These are phyloP conservation scores for Drosophila virilis DNA, from an alignment of 1,140 invertebrate species.

Conservation along the genomic window DNA sequence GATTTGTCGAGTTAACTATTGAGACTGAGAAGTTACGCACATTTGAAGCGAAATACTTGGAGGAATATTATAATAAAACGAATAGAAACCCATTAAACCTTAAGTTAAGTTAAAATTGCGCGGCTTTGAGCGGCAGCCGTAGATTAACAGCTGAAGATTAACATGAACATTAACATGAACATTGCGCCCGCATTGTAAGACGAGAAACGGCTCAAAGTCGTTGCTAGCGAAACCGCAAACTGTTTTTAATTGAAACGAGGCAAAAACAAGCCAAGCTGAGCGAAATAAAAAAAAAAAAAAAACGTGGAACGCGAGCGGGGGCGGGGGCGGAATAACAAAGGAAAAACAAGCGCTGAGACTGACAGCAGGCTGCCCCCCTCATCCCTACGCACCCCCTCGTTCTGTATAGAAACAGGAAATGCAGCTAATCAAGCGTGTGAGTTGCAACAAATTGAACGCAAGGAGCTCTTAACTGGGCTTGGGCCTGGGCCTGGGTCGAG, in stretches of 20 bases:
- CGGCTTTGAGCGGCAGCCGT: background rate
- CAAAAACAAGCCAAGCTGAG: constrained; percentile 2
- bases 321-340: background rate
- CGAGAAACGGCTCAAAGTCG: constrained; percentile 76
- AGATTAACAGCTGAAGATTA: constrained; percentile 7
- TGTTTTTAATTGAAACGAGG: constrained; percentile 72
- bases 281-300: background rate
- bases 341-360: background rate
- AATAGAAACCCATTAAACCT: no score
- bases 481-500: background rate
- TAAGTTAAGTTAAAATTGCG: background rate
- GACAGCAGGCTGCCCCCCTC: background rate
- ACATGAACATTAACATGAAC: constrained; percentile 12
- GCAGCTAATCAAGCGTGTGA: constrained; percentile 76
- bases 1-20: background rate
- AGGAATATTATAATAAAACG: no score
- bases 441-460: constrained; percentile 53
- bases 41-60: no score
- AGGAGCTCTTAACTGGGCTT: background rate
- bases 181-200: constrained; percentile 49
- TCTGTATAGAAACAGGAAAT: constrained; percentile 65
- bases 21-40: no score
- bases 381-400: no score
- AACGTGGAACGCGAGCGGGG: background rate
- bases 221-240: constrained; percentile 71